Base-by-base conservation (phyloP, 2,113 vertebrate genomes). In the Addax nasomaculatus region DNA sequence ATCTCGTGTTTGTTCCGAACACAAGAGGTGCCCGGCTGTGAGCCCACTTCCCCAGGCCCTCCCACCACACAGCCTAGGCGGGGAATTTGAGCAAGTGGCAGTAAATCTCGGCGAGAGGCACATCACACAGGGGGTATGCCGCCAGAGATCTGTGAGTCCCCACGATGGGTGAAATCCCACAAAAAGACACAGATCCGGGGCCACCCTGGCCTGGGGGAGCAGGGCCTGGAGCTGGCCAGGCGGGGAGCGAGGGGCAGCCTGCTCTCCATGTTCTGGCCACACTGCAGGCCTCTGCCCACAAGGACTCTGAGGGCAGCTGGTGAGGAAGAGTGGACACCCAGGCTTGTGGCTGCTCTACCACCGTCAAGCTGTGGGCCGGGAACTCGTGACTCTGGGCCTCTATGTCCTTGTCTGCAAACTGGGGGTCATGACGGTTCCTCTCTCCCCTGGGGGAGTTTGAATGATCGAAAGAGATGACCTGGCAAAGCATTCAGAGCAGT, bases 161-260 rank as follows among this genome's bases (percentile, higher is more conserved):
- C 47, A 6, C 6, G 6, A 6, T 0, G 0, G n/a, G 49, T 51
- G 19, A 67, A 9, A 84, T 4, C n/a, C 36, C 51, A 36, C 4
- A 7, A 33, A 30, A 10, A 36, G 58, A 43, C 21, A 29, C 1
- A 53, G 43, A 7, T 49, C 2, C 0, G 2, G 33, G 58, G 30
- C 49, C 39, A 5, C 12, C 51, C 23, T 39, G 49, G 39, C 81
- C 87, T 57, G 3, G 33, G 57, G 55, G 14, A 76, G 83, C 57
- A 33, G 60, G 43, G 16, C 25, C 43, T 17, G 67, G 30, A 10
- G 23, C 6, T 0, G 1, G 64, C 36, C 2, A 1, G 11, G 33
- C 8, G 7, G 76, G 27, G 58, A 55, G 21, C 0, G n/a, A 39
- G 55, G 14, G 29, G 55, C 45, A 39, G 39, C 49, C 55, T 84